phyloP scores from a whole-genome alignment of 2,113 vertebrate genomes.

The Rutilus rutilus region DNA sequence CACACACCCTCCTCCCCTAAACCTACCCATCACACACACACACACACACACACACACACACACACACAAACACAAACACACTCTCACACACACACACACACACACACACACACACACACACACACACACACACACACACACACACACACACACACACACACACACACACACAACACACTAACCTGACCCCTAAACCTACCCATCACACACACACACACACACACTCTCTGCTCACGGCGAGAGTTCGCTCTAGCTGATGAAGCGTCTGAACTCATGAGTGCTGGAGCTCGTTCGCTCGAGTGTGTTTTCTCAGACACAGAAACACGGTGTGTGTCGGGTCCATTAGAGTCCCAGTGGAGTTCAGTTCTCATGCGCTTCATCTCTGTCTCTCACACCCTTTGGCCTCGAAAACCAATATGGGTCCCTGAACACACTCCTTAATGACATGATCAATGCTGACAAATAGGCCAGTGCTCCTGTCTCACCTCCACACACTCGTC shows the following conservation, averaged over 20 bases:
- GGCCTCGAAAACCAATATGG: conserved; percentile 77
- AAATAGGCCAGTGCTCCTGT: conserved; percentile 67
- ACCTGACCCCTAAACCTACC: no score
- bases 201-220: no score
- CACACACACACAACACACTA: no score
- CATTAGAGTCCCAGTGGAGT: conserved; percentile 51
- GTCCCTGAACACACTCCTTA: conserved; percentile 75
- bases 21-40: no score
- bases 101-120: no score
- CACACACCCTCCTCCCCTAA: no score
- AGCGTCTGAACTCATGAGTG: background rate
- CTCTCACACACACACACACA: no score
- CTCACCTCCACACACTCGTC: background rate
- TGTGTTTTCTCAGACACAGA: background rate
- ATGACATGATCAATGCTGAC: conserved; percentile 82
- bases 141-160: no score
- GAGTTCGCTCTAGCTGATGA: background rate
- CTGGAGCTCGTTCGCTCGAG: background rate
- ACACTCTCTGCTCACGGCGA: background rate
- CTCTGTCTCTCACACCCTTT: conserved; percentile 74
- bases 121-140: no score
- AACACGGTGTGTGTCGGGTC: conserved; percentile 8
- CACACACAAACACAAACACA: no score
- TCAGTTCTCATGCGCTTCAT: conserved; percentile 56
- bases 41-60: no score